These are phyloP conservation scores for Perodicticus potto DNA, from an alignment of 2,797 vertebrate genomes.

Conservation along the genomic window DNA sequence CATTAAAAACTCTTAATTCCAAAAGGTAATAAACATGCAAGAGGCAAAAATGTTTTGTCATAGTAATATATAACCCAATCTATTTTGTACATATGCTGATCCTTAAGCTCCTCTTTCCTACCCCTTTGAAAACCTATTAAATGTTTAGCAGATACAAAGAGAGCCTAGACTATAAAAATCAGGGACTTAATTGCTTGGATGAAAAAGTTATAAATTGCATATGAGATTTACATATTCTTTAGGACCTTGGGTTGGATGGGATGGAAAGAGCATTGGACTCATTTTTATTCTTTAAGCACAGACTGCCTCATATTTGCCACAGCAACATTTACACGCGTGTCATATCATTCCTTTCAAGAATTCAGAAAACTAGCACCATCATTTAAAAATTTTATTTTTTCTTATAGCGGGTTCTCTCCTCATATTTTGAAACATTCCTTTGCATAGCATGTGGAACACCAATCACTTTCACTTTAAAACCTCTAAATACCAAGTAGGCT, in stretches of 20 bases:
- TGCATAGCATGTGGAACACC: neutral
- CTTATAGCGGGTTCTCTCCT: neutral
- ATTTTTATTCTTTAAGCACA: neutral
- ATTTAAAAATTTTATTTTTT: constrained; percentile 52
- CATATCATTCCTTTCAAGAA: neutral
- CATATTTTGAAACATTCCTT: neutral
- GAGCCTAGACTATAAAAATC: neutral
- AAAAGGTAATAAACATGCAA: neutral
- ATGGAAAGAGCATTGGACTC: neutral
- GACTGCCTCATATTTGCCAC: neutral
- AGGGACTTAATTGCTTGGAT: neutral
- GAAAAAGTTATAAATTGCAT: neutral
- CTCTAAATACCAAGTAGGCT: neutral
- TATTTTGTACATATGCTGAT: neutral
- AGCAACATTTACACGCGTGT: neutral
- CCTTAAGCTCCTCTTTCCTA: neutral
- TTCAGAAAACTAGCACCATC: neutral
- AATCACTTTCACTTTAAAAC: constrained; percentile 41
- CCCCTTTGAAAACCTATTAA: neutral
- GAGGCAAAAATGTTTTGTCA: neutral
- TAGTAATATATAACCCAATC: neutral
- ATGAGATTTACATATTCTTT: neutral
- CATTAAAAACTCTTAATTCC: neutral
- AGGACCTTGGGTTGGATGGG: neutral
- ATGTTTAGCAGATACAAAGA: neutral